Percentiles rank a stretch among this genome's conserved stretches.
phyloP scores from a whole-genome alignment of 2,888 invertebrate genomes.

The Sicus ferrugineus region DNA sequence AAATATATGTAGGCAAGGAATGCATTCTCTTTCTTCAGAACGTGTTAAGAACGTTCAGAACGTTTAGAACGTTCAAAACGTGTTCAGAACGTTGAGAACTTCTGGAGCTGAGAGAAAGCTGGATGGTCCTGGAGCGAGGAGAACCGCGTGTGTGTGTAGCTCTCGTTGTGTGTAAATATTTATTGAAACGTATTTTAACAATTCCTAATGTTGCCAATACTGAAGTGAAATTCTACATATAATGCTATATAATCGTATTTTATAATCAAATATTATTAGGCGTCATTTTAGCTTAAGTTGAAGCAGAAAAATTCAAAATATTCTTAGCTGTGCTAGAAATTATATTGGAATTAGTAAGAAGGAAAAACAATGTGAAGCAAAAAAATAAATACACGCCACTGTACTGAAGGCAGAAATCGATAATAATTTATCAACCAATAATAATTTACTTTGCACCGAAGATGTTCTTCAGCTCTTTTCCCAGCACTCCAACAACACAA shows the following conservation, averaged over 20 bases:
- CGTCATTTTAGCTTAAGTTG: constrained; percentile 27
- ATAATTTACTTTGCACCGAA: neutral
- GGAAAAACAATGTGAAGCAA: neutral
- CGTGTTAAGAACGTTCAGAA: too few relatives aligned
- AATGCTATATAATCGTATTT: neutral
- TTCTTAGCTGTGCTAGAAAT: constrained; percentile 23
- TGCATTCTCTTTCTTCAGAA: too few relatives aligned
- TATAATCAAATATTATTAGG: constrained; percentile 33
- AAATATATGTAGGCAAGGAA: too few relatives aligned
- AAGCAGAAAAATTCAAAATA: neutral
- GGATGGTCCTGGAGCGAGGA: too few relatives aligned
- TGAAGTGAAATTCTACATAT: neutral
- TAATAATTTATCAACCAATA: too few relatives aligned
- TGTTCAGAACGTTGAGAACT: too few relatives aligned
- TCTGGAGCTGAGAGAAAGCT: too few relatives aligned
- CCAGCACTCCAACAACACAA: neutral
- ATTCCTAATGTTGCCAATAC: neutral
- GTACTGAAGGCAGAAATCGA: neutral
- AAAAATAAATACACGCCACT: neutral
- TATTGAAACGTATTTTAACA: constrained; percentile 28
- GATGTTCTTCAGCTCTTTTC: neutral
- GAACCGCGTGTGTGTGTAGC: neutral
- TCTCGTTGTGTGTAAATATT: constrained; percentile 33
- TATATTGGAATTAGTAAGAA: neutral
- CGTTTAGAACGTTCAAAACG: too few relatives aligned